These are phyloP conservation scores for Girardia tigrina DNA, from an alignment of 2,888 invertebrate species.

Conservation along the genomic window DNA sequence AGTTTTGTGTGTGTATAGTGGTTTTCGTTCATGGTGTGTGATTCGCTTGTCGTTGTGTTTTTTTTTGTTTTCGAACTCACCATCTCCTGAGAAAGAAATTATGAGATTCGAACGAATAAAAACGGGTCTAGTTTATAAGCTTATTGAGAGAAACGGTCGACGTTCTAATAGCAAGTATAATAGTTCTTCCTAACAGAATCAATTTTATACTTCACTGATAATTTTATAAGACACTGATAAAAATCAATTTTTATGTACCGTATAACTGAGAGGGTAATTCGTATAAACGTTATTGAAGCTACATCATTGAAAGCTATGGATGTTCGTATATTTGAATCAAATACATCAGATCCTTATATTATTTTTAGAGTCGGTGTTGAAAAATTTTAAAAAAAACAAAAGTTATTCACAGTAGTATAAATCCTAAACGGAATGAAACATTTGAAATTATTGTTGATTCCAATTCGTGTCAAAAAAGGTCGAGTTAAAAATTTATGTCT, in stretches of 20 bases:
- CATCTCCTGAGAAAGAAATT: too few relatives aligned
- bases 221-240: constrained; percentile 72
- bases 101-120: too few relatives aligned
- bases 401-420: too few relatives aligned
- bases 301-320: constrained; percentile 90
- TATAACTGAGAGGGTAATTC: constrained; percentile 83
- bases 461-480: too few relatives aligned
- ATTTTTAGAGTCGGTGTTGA: constrained; percentile 19
- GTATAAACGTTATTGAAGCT: constrained; percentile 83
- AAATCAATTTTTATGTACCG: constrained; percentile 69
- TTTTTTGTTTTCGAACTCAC: too few relatives aligned
- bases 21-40: too few relatives aligned
- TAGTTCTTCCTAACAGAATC: constrained; percentile 89
- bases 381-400: neutral
- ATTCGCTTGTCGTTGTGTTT: too few relatives aligned
- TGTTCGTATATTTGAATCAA: constrained; percentile 74
- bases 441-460: too few relatives aligned
- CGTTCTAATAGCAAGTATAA: constrained; percentile 69
- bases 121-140: too few relatives aligned
- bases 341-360: constrained; percentile 80
- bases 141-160: constrained; percentile 13
- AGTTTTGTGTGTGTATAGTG: too few relatives aligned
- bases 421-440: too few relatives aligned
- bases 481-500: too few relatives aligned
- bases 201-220: constrained; percentile 72